Conservation (phyloP, 2,888 invertebrate species). For the Synergus gifuensis region DNA sequence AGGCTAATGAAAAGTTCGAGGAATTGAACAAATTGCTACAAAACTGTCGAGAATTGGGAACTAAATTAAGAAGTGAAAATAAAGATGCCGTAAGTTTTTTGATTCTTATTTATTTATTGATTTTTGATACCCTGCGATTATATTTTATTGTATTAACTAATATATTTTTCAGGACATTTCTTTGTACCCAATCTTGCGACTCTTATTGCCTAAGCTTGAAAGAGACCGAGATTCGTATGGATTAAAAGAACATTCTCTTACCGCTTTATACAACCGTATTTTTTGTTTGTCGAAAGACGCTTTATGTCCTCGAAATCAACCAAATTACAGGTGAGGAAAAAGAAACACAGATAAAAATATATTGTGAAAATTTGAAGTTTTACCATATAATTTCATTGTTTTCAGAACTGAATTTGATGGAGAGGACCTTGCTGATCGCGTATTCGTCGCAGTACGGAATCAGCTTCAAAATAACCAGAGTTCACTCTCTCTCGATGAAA, state of each 20-base stretch:
- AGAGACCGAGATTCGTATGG: conserved; percentile 90
- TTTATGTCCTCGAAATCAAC: conserved; percentile 79
- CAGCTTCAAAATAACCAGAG: conserved; percentile 77
- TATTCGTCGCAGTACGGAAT: conserved; percentile 84
- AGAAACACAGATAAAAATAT: conserved; percentile 36
- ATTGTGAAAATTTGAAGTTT: not conserved
- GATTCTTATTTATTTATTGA: not conserved
- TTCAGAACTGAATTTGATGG: conserved; percentile 76
- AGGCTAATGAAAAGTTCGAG: conserved; percentile 77
- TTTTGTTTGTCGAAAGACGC: conserved; percentile 86
- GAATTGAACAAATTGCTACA: conserved; percentile 79
- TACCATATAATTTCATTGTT: not conserved
- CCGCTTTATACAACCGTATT: conserved; percentile 86
- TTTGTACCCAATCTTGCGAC: conserved; percentile 87
- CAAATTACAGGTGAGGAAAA: conserved; percentile 78
- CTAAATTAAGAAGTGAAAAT: conserved; percentile 69
- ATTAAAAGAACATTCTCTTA: conserved; percentile 88
- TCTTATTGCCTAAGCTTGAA: conserved; percentile 89
- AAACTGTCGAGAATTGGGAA: conserved; percentile 77
- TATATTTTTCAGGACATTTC: conserved; percentile 78
- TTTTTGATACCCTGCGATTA: too few relatives aligned
- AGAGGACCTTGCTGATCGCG: conserved; percentile 90
- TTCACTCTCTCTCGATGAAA: conserved; percentile 82
- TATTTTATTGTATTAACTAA: conserved; percentile 16
- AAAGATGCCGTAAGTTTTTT: conserved; percentile 67